Percentiles rank a stretch among this genome's conserved stretches.
These are phyloP conservation scores for Astyanax mexicanus DNA, from an alignment of 2,797 vertebrate species.

Conservation along the genomic window DNA sequence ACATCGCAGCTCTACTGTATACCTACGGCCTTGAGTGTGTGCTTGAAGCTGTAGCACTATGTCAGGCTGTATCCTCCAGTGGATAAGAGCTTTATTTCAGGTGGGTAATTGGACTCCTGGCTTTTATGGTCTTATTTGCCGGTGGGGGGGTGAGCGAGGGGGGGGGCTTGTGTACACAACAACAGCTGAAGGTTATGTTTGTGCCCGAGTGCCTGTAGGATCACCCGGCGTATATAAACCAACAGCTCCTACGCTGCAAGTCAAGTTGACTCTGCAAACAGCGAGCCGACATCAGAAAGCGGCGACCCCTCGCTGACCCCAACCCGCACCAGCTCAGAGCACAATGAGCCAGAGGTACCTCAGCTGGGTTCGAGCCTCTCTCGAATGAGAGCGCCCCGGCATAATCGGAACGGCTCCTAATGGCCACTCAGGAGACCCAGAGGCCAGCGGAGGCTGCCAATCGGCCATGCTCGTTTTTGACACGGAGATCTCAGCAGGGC, in stretches of 20 bases:
- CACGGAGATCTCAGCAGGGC: slow-evolving; percentile 55
- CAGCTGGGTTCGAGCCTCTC: slow-evolving; percentile 34
- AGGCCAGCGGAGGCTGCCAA: slow-evolving; percentile 58
- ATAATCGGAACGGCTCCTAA: slow-evolving; percentile 68
- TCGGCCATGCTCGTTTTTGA: slow-evolving; percentile 60
- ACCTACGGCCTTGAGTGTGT: slow-evolving; percentile 50
- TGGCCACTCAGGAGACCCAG: slow-evolving; percentile 70
- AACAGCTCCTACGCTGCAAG: slow-evolving; percentile 18
- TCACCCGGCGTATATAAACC: slow-evolving; percentile 27
- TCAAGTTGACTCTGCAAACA: slow-evolving; percentile 38
- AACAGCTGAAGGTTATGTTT: slow-evolving; percentile 59
- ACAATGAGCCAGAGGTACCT: background rate
- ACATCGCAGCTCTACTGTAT: slow-evolving; percentile 32
- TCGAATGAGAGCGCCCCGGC: slow-evolving; percentile 50
- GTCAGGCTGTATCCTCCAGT: slow-evolving; percentile 53
- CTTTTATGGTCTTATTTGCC: slow-evolving; percentile 60
- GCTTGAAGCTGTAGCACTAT: slow-evolving; percentile 50
- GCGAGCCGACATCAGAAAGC: slow-evolving; percentile 31
- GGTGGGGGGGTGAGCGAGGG: slow-evolving; percentile 13
- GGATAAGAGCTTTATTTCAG: slow-evolving; percentile 62
- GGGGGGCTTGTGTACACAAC: slow-evolving; percentile 54
- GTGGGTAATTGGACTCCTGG: slow-evolving; percentile 60
- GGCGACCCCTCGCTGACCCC: slow-evolving; percentile 40
- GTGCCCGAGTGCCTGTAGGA: slow-evolving; percentile 40
- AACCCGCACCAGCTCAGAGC: slow-evolving; percentile 1